Conservation (phyloP, 2,888 invertebrate genomes). For the Hedya salicella region DNA sequence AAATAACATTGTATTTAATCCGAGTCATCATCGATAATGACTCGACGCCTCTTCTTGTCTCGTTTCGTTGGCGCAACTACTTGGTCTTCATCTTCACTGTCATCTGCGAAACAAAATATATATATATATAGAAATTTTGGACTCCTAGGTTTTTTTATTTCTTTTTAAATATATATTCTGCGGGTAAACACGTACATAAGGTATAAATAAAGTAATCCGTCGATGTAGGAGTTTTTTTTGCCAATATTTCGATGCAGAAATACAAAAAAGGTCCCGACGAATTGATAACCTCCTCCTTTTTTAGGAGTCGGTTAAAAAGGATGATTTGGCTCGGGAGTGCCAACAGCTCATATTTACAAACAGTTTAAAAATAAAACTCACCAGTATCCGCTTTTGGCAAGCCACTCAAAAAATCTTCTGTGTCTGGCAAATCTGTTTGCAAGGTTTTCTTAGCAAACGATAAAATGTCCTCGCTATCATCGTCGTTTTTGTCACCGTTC, state of each 20-base stretch:
- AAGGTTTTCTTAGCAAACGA: constrained; percentile 78
- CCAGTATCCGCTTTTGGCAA: constrained; percentile 63
- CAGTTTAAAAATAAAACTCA: constrained; percentile 60
- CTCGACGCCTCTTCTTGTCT: constrained; percentile 64
- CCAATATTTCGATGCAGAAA: too few relatives aligned
- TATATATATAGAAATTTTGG: too few relatives aligned
- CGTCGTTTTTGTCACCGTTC: constrained; percentile 53
- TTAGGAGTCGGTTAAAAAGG: too few relatives aligned
- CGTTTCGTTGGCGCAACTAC: constrained; percentile 63
- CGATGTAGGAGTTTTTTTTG: too few relatives aligned
- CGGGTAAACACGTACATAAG: too few relatives aligned
- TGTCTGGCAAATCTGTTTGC: constrained; percentile 70
- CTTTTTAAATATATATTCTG: too few relatives aligned
- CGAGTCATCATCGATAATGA: constrained; percentile 76
- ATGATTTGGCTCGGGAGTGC: too few relatives aligned
- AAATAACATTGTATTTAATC: constrained; percentile 53
- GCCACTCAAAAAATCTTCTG: constrained; percentile 68
- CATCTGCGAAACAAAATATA: constrained; percentile 60
- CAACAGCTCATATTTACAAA: too few relatives aligned
- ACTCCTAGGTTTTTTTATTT: too few relatives aligned
- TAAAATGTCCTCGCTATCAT: constrained; percentile 70
- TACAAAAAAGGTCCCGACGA: too few relatives aligned
- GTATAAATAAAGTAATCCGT: too few relatives aligned
- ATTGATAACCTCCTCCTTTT: too few relatives aligned
- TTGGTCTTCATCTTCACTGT: constrained; percentile 67